Evolutionary conservation across 2,113 vertebrate genomes (phyloP).

Genomic region (Amia ocellicauda): DNA sequence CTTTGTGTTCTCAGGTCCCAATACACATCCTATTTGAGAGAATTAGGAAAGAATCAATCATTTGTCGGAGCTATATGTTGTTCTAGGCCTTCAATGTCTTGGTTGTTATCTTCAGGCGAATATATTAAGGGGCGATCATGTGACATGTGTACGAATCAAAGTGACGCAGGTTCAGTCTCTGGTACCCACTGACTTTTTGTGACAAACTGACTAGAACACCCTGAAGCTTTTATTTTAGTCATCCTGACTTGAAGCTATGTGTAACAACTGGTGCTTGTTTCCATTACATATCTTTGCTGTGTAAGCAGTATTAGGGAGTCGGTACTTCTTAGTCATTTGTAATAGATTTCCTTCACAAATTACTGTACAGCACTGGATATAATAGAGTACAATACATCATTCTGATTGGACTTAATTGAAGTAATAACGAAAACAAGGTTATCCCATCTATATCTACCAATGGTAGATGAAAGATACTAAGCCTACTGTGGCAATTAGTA

Average conservation of each 20-base stretch:
- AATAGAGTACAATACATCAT: no score
- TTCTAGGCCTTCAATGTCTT: constrained; percentile 38
- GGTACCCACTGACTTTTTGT: constrained; percentile 55
- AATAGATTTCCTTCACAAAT: background rate
- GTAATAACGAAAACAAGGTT: no score
- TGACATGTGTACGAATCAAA: constrained; percentile 53
- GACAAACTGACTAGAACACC: constrained; percentile 53
- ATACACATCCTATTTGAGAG: constrained; percentile 73
- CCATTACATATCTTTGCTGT: background rate
- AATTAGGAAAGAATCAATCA: constrained; percentile 83
- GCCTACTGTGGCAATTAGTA: no score
- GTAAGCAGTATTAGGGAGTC: background rate
- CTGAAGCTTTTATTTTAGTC: constrained; percentile 20
- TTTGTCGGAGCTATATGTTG: constrained; percentile 57
- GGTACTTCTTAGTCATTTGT: background rate
- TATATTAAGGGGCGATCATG: constrained; percentile 47
- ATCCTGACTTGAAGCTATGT: background rate
- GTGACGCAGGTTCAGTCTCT: constrained; percentile 73
- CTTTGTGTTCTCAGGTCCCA: constrained; percentile 36
- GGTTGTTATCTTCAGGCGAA: constrained; percentile 48
- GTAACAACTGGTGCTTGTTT: background rate
- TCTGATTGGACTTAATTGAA: no score
- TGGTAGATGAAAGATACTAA: no score
- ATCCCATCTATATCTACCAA: no score
- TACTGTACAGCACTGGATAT: background rate